Evolutionary conservation across 2,797 vertebrate genomes (phyloP).

Genomic region (Gallinago stenura): DNA sequence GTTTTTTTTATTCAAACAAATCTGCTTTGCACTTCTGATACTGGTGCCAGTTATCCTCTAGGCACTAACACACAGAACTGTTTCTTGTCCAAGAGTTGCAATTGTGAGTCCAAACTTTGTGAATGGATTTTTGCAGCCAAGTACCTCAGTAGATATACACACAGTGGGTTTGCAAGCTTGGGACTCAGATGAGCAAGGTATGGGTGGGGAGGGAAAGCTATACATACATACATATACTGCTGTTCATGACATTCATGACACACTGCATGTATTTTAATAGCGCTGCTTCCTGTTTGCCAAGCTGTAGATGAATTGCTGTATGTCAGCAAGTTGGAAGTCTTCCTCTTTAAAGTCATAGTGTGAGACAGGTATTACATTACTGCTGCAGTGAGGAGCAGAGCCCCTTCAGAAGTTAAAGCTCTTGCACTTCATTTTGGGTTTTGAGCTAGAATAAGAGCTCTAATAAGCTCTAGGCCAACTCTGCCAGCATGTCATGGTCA

Average conservation of each 20-base stretch:
- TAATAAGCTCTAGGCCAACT: background rate
- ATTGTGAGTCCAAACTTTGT: background rate
- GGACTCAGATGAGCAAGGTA: background rate
- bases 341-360: background rate
- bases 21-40: background rate
- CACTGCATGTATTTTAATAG: background rate
- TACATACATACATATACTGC: background rate
- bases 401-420: background rate
- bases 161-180: background rate
- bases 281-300: background rate
- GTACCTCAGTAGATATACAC: background rate
- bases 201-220: background rate
- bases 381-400: background rate
- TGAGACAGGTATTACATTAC: background rate
- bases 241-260: background rate
- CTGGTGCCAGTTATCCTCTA: background rate
- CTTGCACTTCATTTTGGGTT: background rate
- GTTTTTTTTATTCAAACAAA: background rate
- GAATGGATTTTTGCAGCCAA: background rate
- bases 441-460: background rate
- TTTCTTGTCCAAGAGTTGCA: background rate
- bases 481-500: background rate
- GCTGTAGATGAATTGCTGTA: background rate
- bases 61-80: background rate
- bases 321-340: background rate